phyloP scores from a whole-genome alignment of 2,888 invertebrate genomes.

The Cataglyphis cursor region DNA sequence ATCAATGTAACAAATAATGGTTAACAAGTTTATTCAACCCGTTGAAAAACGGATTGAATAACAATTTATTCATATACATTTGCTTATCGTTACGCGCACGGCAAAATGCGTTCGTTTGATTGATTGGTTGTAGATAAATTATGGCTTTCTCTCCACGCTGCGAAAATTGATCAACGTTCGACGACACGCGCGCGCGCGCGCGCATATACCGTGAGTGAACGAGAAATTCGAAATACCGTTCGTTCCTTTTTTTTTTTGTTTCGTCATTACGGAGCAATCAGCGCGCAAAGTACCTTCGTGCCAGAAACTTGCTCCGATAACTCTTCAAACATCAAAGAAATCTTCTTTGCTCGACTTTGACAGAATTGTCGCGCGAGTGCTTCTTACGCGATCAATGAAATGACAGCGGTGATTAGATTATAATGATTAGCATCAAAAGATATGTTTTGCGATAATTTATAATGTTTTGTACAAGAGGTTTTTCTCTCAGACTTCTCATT shows the following conservation, averaged over 20 bases:
- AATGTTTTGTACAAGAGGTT: background rate
- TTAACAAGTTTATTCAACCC: conserved; percentile 18
- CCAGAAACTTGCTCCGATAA: background rate
- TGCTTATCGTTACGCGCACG: background rate
- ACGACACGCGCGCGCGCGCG: background rate
- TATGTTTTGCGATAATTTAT: background rate
- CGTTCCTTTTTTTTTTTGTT: background rate
- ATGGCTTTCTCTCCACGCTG: conserved; percentile 8
- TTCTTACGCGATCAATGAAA: conserved; percentile 6
- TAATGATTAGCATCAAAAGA: background rate
- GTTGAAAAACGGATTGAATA: conserved; percentile 33
- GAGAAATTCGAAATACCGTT: conserved; percentile 13
- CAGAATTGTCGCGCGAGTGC: background rate
- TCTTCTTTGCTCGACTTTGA: background rate
- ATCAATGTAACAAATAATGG: conserved; percentile 23
- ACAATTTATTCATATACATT: conserved; percentile 27
- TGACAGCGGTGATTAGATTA: conserved; percentile 12
- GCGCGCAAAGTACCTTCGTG: background rate
- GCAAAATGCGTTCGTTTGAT: conserved; percentile 30
- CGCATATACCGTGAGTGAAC: background rate
- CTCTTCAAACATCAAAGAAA: background rate
- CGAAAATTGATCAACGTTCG: conserved; percentile 32
- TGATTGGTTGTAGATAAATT: conserved; percentile 37
- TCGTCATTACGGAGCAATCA: conserved; percentile 1
- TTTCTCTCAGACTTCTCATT: background rate